Evolutionary conservation across 2,888 invertebrate genomes (phyloP).

Genomic region (Parapristionchus giblindavisi): DNA sequence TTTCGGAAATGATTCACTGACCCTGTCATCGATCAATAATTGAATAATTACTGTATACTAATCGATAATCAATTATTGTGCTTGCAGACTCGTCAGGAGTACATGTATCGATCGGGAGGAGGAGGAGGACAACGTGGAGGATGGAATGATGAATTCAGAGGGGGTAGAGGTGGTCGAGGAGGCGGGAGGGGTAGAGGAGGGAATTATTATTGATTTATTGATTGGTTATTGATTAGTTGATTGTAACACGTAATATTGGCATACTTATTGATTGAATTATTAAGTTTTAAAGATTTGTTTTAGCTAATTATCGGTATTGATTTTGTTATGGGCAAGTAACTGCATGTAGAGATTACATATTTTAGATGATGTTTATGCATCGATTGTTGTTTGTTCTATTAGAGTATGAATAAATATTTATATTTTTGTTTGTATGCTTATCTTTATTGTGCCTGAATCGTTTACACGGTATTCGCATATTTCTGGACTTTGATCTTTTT

Average conservation of each 20-base stretch:
- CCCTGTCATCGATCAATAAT: no score
- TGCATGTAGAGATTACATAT: not conserved
- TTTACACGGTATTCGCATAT: no score
- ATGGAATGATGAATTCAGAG: conserved; percentile 13
- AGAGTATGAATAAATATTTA: no score
- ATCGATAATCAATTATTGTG: no score
- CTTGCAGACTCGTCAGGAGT: conserved; percentile 34
- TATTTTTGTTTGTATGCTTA: no score
- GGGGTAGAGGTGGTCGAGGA: conserved; percentile 30
- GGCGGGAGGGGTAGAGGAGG: conserved; percentile 27
- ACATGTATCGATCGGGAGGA: conserved; percentile 33
- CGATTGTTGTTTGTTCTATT: no score
- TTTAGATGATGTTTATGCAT: no score
- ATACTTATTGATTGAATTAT: conserved; percentile 10
- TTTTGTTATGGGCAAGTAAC: not conserved
- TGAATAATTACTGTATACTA: no score
- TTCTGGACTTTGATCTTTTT: no score
- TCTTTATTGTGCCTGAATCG: no score
- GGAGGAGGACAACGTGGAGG: conserved; percentile 40
- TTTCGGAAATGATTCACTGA: no score
- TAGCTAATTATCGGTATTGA: not conserved
- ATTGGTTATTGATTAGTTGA: not conserved
- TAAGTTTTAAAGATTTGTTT: not conserved
- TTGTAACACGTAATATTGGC: conserved; percentile 5
- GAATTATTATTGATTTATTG: no score